Evolutionary conservation across 1,140 invertebrate genomes (phyloP), one percentile per base, ranked within the genome.

Genomic region (Papilio machaon): DNA sequence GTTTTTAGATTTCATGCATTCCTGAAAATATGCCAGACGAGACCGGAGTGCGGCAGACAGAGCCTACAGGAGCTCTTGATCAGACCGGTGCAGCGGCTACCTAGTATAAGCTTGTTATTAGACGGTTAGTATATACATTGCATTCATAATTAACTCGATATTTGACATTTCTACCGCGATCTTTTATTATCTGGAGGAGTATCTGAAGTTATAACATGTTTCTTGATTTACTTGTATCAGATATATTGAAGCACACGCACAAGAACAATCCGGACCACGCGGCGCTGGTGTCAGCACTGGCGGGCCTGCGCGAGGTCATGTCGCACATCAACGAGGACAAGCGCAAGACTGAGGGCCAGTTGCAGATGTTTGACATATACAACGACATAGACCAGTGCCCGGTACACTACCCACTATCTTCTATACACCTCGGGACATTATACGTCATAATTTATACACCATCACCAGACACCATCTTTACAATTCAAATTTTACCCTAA

Each of bases 371-470:
- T 95, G 98, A 99, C 94, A 98, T 99, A 81, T 98, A 99, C 93
- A 99, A 99, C 94, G 98, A 99, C 91, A 99, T 99, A 88, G 98
- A 99, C 89, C 98, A 99, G 89, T 99, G 98, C 95, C 99, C 99
- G 67, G 75, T 70, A 60, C 2, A 0, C 10, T 52, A 73, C 43
- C 58, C 30, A 19, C 17, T 23, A 15, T 23, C 58, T 60, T n/a
- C 6, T 49, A 13, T 2, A 54, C 17, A 17, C 0, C 52, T 0
- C 5, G 13, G 17, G 13, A 54, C 17, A 15, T 58, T 13, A 49
- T 2, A 49, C 9, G 38, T 49, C 9, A 46, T 46, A 46, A 46
- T 46, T 46, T n/a, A n/a, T n/a, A n/a, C n/a, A n/a, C n/a, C n/a
- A n/a, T n/a, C n/a, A n/a, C n/a, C n/a, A n/a, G n/a, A n/a, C n/a